phyloP scores from a whole-genome alignment of 1,140 invertebrate species.

The Lasaia peninsularis region DNA sequence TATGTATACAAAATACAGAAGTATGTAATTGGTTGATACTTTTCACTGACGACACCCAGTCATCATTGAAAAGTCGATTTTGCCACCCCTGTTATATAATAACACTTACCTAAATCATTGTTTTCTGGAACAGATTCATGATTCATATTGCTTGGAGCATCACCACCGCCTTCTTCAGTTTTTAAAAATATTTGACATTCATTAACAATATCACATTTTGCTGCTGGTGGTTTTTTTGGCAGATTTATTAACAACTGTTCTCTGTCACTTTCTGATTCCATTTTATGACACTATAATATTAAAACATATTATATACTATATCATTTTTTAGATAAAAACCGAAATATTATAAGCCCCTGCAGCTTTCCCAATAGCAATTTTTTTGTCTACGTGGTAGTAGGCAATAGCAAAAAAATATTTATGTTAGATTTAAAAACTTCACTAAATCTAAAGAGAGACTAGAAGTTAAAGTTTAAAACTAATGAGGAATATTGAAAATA shows the following conservation, averaged over 20 bases:
- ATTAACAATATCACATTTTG: conserved; percentile 60
- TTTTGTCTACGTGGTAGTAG: conserved; percentile 22
- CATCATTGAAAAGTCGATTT: too few species aligned
- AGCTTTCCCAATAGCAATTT: not conserved
- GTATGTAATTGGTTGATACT: too few species aligned
- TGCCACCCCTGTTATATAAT: too few species aligned
- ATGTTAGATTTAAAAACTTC: too few species aligned
- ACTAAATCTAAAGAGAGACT: not conserved
- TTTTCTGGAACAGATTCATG: conserved; percentile 25
- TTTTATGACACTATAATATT: conserved; percentile 19
- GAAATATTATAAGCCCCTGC: not conserved
- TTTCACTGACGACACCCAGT: too few species aligned
- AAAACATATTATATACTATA: not conserved
- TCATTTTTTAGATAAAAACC: too few species aligned
- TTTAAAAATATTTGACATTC: conserved; percentile 66
- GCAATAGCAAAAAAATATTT: not conserved
- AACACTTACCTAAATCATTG: conserved; percentile 29
- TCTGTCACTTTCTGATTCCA: conserved; percentile 37
- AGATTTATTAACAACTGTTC: conserved; percentile 40
- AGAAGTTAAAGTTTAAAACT: not conserved
- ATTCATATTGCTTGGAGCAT: conserved; percentile 40
- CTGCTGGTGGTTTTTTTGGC: conserved; percentile 31
- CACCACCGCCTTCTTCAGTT: conserved; percentile 63
- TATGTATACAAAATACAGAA: too few species aligned
- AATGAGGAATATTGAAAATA: not conserved